These are phyloP conservation scores for Pristionchus fissidentatus DNA, from an alignment of 2,888 invertebrate species.

Conservation along the genomic window DNA sequence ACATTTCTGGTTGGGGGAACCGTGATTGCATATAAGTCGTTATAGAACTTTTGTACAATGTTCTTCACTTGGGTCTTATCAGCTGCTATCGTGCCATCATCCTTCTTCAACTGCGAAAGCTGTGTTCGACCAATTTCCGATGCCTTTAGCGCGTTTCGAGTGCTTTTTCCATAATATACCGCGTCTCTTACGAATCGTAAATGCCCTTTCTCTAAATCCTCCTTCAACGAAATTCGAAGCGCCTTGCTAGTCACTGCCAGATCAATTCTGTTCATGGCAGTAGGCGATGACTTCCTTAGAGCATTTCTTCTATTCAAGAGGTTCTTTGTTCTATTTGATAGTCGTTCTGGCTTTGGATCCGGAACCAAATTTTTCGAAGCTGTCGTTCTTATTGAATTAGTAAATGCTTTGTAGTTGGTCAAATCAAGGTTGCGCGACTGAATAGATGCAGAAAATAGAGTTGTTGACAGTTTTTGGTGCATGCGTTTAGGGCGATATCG, in stretches of 20 bases:
- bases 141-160: background rate
- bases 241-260: background rate
- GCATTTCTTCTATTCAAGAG: background rate
- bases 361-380: background rate
- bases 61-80: background rate
- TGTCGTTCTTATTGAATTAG: background rate
- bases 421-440: too few species aligned
- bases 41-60: background rate
- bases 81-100: slow-evolving; percentile 12
- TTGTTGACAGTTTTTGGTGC: too few species aligned
- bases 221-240: background rate
- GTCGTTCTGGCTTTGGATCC: background rate
- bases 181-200: background rate
- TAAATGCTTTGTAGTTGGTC: background rate
- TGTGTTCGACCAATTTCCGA: background rate
- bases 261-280: background rate
- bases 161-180: background rate
- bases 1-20: background rate
- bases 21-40: background rate
- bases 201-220: background rate
- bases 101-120: background rate
- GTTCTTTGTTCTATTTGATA: background rate
- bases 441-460: too few species aligned
- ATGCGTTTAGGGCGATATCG: too few species aligned
- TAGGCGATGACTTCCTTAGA: background rate